These are phyloP conservation scores for Odontocerum albicorne DNA, from an alignment of 2,888 invertebrate genomes.

Conservation along the genomic window DNA sequence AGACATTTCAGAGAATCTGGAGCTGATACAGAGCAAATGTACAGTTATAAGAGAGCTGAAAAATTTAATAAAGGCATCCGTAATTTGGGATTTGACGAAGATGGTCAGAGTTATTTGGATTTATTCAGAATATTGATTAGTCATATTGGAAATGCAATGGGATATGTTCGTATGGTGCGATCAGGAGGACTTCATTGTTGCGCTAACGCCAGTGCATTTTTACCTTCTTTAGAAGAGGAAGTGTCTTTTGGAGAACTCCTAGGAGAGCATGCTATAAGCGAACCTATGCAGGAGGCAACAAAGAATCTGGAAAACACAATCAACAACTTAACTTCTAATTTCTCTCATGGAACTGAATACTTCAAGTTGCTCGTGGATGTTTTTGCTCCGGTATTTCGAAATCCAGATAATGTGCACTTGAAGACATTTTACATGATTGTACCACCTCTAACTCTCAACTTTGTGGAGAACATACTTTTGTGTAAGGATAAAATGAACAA, in stretches of 20 bases:
- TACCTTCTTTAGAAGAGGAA: constrained; percentile 73
- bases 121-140: constrained; percentile 89
- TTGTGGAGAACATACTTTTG: constrained; percentile 88
- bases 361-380: constrained; percentile 89
- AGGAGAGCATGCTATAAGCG: constrained; percentile 60
- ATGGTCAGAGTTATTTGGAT: constrained; percentile 88
- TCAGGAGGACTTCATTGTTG: constrained; percentile 93
- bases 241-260: constrained; percentile 53
- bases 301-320: constrained; percentile 78
- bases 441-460: constrained; percentile 92
- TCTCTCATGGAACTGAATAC: constrained; percentile 87
- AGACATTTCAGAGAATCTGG: constrained; percentile 79
- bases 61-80: constrained; percentile 91
- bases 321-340: constrained; percentile 76
- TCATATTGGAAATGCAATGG: constrained; percentile 95
- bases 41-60: constrained; percentile 88
- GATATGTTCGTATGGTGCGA: constrained; percentile 90
- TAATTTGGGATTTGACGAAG: constrained; percentile 79
- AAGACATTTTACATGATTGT: constrained; percentile 91
- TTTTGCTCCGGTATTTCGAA: constrained; percentile 86
- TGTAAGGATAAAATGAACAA: constrained; percentile 92
- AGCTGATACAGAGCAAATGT: constrained; percentile 65
- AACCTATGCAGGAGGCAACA: constrained; percentile 65
- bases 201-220: constrained; percentile 86
- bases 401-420: constrained; percentile 84